Conservation (phyloP, 2,113 vertebrate species). For the Sorex fumeus region DNA sequence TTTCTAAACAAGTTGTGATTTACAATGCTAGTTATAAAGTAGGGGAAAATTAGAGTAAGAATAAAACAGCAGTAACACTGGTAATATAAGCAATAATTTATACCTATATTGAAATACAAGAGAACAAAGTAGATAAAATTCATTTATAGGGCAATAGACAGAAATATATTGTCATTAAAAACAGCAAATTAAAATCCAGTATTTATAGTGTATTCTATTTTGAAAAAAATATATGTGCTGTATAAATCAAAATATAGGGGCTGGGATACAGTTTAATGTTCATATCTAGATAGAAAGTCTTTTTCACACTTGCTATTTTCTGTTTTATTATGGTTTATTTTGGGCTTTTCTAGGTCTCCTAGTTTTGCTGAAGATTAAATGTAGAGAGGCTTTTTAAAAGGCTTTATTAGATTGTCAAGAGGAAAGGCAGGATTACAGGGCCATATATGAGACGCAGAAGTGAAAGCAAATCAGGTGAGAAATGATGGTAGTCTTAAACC, state of each 20-base stretch:
- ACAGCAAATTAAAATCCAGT: neutral
- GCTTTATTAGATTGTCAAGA: neutral
- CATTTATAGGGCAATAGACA: neutral
- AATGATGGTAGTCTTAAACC: neutral
- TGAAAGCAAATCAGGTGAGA: neutral
- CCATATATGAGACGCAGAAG: neutral
- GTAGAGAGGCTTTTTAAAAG: neutral
- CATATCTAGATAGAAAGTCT: neutral
- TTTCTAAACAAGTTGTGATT: conserved; percentile 30
- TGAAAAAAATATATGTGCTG: neutral
- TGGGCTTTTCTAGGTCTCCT: neutral
- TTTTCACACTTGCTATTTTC: conserved; percentile 20
- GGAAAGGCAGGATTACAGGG: neutral
- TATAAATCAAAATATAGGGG: conserved; percentile 51
- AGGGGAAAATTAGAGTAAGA: neutral
- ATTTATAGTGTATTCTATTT: conserved; percentile 35
- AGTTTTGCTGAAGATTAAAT: neutral
- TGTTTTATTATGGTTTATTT: conserved; percentile 27
- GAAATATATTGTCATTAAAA: neutral
- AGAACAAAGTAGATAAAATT: conserved; percentile 41
- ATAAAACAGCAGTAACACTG: neutral
- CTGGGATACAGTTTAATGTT: conserved; percentile 9
- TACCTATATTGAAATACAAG: neutral
- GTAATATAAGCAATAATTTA: conserved; percentile 20
- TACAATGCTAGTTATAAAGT: conserved; percentile 27